A percentile compares a stretch with the other conserved stretches of the same genome.
Evolutionary conservation across 2,888 invertebrate genomes (phyloP).

Genomic region (Autographa gamma): DNA sequence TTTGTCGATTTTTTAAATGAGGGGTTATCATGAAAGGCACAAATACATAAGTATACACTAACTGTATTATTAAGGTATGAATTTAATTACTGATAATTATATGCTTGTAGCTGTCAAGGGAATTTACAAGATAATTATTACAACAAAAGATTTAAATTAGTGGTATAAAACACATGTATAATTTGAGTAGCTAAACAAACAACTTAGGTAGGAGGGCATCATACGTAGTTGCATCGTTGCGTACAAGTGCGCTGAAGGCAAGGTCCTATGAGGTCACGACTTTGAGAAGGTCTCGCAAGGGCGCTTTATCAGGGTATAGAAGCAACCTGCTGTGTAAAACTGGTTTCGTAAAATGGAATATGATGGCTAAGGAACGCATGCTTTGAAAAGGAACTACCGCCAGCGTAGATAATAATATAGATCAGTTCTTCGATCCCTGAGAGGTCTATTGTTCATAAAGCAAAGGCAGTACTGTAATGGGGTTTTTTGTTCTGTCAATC

Average conservation of each 20-base stretch:
- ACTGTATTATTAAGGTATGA: not conserved
- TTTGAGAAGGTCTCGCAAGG: conserved; percentile 83
- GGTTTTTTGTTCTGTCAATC: not conserved
- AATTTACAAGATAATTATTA: conserved; percentile 2
- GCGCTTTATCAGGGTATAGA: conserved; percentile 71
- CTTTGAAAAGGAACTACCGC: conserved; percentile 6
- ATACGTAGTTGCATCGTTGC: conserved; percentile 40
- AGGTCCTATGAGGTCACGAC: conserved; percentile 85
- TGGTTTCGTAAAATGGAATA: conserved; percentile 67
- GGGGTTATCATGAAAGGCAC: conserved; percentile 13
- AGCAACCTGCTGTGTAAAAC: conserved; percentile 65
- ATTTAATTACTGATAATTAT: not conserved
- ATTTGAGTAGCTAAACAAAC: conserved; percentile 2
- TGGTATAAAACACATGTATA: not conserved
- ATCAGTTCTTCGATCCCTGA: not conserved
- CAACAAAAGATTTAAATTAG: not conserved
- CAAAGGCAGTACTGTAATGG: conserved; percentile 1
- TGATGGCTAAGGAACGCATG: conserved; percentile 51
- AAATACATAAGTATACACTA: not conserved
- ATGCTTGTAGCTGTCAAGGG: conserved; percentile 1
- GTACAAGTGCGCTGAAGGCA: conserved; percentile 74
- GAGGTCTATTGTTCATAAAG: conserved; percentile 3
- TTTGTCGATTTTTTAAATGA: conserved; percentile 33
- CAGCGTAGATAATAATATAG: conserved; percentile 2
- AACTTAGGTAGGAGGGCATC: not conserved